Percentiles rank a stretch among this genome's conserved stretches.
phyloP scores from a whole-genome alignment of 2,113 vertebrate genomes.

The Channa maculata region DNA sequence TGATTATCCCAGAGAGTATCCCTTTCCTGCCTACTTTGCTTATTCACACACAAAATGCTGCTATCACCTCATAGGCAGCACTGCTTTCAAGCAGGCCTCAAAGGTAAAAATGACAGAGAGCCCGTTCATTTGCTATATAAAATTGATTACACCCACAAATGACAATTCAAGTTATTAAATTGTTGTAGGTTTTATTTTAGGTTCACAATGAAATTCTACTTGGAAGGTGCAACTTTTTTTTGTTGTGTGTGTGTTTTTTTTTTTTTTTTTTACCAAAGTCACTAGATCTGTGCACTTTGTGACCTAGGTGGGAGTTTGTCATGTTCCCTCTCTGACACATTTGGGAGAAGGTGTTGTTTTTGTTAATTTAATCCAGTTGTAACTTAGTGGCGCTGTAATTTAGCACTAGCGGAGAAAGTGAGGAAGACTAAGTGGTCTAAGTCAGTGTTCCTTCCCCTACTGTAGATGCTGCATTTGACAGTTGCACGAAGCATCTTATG shows the following conservation, averaged over 20 bases:
- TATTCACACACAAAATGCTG: conserved; percentile 7
- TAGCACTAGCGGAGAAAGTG: conserved; percentile 6
- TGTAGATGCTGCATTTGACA: conserved; percentile 16
- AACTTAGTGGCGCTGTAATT: conserved; percentile 4
- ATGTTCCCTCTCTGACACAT: conserved; percentile 17
- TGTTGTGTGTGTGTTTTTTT: no score
- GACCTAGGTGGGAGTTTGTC: conserved; percentile 19
- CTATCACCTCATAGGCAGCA: conserved; percentile 33
- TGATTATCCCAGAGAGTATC: conserved; percentile 36
- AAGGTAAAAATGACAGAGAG: conserved; percentile 14
- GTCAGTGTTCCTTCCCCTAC: conserved; percentile 11
- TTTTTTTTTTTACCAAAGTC: conserved; percentile 10
- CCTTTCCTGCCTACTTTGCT: conserved; percentile 30
- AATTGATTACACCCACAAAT: conserved; percentile 11
- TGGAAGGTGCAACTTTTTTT: not conserved
- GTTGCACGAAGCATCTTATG: conserved; percentile 31
- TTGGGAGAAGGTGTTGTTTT: conserved; percentile 23
- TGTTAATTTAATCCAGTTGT: not conserved
- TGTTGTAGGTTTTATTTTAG: not conserved
- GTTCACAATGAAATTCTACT: conserved; percentile 5
- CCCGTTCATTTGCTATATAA: conserved; percentile 12
- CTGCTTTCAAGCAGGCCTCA: conserved; percentile 11
- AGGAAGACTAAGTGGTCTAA: conserved; percentile 16
- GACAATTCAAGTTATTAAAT: conserved; percentile 21
- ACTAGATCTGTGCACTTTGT: conserved; percentile 14